Percentiles rank a stretch among this genome's conserved stretches.
Conservation (phyloP, 2,797 vertebrate genomes). For the Myiothlypis coronata region DNA sequence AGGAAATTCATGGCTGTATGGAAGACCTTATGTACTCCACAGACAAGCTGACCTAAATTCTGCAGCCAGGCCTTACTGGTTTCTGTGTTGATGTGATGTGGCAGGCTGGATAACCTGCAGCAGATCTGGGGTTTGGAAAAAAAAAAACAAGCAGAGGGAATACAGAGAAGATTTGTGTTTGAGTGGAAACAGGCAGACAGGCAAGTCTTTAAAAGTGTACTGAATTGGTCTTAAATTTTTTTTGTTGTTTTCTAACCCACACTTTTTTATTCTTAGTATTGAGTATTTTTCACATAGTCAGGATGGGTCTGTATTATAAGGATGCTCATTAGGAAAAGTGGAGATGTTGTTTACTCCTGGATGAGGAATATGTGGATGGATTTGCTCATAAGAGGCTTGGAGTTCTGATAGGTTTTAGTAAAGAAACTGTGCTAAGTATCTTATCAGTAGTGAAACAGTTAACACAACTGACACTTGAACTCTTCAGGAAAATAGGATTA, state of each 20-base stretch:
- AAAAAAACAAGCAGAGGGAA: not conserved
- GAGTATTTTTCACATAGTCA: not conserved
- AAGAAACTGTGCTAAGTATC: not conserved
- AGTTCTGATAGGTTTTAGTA: not conserved
- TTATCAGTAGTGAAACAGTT: not conserved
- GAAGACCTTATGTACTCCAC: conserved; percentile 20
- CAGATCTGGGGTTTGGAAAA: not conserved
- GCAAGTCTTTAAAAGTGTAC: not conserved
- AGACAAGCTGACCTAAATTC: conserved; percentile 62
- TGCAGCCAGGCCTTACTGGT: not conserved
- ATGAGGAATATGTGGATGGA: not conserved
- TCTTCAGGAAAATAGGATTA: not conserved
- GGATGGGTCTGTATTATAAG: not conserved
- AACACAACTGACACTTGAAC: not conserved
- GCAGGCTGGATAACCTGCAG: conserved; percentile 19
- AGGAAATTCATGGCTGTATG: conserved; percentile 20
- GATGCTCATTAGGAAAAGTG: not conserved
- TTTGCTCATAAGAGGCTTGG: not conserved
- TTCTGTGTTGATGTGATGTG: not conserved
- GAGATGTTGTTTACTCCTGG: not conserved
- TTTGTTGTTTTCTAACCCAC: not conserved
- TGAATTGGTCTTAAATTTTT: not conserved
- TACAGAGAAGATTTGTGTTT: not conserved
- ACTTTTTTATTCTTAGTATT: not conserved
- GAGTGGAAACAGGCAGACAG: not conserved